Base-by-base conservation (phyloP, 2,797 vertebrate species). In the Oryzias sinensis region DNA sequence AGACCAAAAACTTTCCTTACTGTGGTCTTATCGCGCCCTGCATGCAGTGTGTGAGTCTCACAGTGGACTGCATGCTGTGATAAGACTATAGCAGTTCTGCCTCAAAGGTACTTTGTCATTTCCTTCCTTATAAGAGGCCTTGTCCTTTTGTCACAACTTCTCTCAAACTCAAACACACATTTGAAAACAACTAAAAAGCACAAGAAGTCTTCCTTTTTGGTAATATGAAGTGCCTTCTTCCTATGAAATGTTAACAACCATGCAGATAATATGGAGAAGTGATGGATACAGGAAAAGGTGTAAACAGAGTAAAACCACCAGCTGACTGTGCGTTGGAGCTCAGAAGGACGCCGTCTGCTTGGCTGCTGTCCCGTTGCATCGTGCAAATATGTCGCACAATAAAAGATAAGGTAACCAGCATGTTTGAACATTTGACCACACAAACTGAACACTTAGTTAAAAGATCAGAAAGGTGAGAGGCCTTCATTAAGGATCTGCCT, bases 371-470 rank as follows among this genome's bases (percentile, higher is more conserved):
- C 67, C 63, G 48, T 44, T 52, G 65, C 62, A 72, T 37, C 59
- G 76, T 79, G 70, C 81, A 83, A 80, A 86, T 83, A 43, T 52
- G 33, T 49, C 46, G 47, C 29, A 46, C 25, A 50, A 27, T 16
- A 47, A 52, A 58, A 43, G 11, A 57, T 42, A 53, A 61, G 51
- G 64, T 57, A 65, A 59, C 61, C 53, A 41, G 51, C 51, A 43
- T 60, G 71, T 80, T 74, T 79, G 65, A 65, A 53, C 50, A 59
- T 53, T 22, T 22, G 20, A 22, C 20, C 20, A 22, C 20, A 22
- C 20, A 57, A 65, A 58, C 60, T 41, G 20, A 60, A 33, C 49
- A 25, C 37, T 27, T 25, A 62, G 17, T 14, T 44, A 44, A 44
- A 17, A 44, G 7, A n/a, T n/a, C 18, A 9, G 11, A 8, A 45